Evolutionary conservation across 2,797 vertebrate species (phyloP).

Genomic region (Cygnus olor): DNA sequence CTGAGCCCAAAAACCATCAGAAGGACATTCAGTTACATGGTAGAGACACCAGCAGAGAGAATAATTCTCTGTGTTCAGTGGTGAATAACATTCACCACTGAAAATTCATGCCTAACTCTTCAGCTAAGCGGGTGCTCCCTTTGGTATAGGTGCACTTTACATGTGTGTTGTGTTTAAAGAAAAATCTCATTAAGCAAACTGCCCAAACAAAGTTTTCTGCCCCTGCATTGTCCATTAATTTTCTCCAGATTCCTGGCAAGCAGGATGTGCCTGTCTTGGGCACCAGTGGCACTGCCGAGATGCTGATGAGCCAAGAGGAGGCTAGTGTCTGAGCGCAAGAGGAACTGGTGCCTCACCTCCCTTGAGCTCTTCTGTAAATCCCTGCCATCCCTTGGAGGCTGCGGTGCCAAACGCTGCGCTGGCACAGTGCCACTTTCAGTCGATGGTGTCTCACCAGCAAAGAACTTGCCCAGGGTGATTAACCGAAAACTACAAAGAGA

Average conservation of each 20-base stretch:
- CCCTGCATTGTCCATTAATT: background rate
- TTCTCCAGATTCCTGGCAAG: background rate
- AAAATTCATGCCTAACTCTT: background rate
- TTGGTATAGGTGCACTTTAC: background rate
- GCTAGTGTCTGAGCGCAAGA: background rate
- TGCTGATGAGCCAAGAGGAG: background rate
- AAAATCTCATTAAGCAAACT: background rate
- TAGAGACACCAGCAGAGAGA: background rate
- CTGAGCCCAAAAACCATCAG: background rate
- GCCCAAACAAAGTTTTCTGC: background rate
- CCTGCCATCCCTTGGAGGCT: background rate
- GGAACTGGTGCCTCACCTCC: background rate
- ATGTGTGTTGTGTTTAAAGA: background rate
- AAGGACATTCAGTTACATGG: background rate
- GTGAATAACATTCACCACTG: background rate
- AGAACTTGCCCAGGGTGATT: conserved; percentile 26
- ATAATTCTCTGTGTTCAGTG: background rate
- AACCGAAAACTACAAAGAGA: conserved; percentile 42
- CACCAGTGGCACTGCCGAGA: background rate
- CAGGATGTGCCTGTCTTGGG: background rate
- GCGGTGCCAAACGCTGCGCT: background rate
- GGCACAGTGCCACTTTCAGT: conserved; percentile 6
- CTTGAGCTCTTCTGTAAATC: background rate
- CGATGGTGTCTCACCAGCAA: conserved; percentile 22
- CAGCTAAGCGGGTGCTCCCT: background rate